These are phyloP conservation scores for Stenichneumon culpator DNA, from an alignment of 2,888 invertebrate species.

Conservation along the genomic window DNA sequence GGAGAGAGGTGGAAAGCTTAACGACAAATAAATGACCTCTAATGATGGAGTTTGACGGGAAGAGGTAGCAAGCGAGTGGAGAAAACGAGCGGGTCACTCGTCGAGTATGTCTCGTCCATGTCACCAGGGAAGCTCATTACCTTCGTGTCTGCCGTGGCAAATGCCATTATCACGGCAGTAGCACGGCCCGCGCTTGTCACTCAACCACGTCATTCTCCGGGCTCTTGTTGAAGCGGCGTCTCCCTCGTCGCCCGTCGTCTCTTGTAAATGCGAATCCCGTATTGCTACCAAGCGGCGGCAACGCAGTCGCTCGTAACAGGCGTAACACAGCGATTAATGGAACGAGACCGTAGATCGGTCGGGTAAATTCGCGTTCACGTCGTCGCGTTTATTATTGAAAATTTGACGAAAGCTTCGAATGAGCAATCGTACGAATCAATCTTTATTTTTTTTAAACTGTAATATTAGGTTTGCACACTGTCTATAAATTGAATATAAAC, in stretches of 20 bases:
- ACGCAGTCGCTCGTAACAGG: slow-evolving; percentile 45
- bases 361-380: slow-evolving; percentile 15
- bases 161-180: slow-evolving; percentile 70
- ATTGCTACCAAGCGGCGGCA: slow-evolving; percentile 35
- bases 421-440: too few relatives aligned
- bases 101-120: slow-evolving; percentile 67
- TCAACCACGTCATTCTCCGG: slow-evolving; percentile 66
- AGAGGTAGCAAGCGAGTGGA: slow-evolving; percentile 58
- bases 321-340: slow-evolving; percentile 35
- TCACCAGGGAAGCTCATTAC: slow-evolving; percentile 71
- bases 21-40: slow-evolving; percentile 68
- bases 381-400: neutral
- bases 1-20: slow-evolving; percentile 18
- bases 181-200: slow-evolving; percentile 69
- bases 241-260: slow-evolving; percentile 34
- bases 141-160: slow-evolving; percentile 70
- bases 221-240: slow-evolving; percentile 45
- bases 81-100: slow-evolving; percentile 67
- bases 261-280: slow-evolving; percentile 38
- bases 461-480: too few relatives aligned
- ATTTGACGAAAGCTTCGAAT: neutral
- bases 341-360: neutral
- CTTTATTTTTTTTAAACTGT: neutral
- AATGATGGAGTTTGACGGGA: slow-evolving; percentile 63
- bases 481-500: neutral